Conservation (phyloP, 2,797 vertebrate species). For the Sebastolobus alascanus region DNA sequence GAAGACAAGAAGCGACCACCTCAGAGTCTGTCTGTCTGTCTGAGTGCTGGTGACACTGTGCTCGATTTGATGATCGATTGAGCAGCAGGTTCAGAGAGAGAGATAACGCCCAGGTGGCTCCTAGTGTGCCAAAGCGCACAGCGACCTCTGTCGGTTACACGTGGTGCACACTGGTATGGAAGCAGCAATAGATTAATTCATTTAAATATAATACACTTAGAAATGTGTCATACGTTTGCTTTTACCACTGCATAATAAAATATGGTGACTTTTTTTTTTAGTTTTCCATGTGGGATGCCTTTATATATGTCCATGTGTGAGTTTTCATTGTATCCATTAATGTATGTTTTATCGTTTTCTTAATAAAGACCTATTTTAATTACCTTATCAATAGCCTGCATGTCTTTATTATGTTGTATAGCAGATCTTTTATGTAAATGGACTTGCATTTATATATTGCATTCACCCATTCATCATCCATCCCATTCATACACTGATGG, state of each 20-base stretch:
- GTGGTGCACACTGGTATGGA: too few species aligned
- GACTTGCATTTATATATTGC: too few species aligned
- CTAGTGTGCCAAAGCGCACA: constrained; percentile 9
- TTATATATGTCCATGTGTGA: not conserved
- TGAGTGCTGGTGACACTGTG: not conserved
- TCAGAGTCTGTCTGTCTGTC: not conserved
- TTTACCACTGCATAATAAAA: not conserved
- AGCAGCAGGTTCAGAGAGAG: constrained; percentile 45
- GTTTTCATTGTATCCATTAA: not conserved
- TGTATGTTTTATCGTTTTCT: not conserved
- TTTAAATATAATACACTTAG: not conserved
- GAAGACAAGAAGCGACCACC: not conserved
- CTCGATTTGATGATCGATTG: constrained; percentile 54
- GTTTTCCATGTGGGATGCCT: not conserved
- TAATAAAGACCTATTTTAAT: not conserved
- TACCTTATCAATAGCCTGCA: not conserved
- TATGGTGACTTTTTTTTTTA: not conserved
- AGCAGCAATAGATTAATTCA: not conserved
- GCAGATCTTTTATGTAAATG: not conserved
- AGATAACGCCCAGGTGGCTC: constrained; percentile 76
- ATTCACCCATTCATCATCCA: too few species aligned
- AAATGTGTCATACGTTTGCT: not conserved
- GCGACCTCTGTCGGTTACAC: constrained; percentile 58
- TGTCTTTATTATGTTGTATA: not conserved
- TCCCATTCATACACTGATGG: too few species aligned